Percentiles rank a stretch among this genome's conserved stretches.
Evolutionary conservation across 2,113 vertebrate genomes (phyloP).

Genomic region (Gambusia holbrooki): DNA sequence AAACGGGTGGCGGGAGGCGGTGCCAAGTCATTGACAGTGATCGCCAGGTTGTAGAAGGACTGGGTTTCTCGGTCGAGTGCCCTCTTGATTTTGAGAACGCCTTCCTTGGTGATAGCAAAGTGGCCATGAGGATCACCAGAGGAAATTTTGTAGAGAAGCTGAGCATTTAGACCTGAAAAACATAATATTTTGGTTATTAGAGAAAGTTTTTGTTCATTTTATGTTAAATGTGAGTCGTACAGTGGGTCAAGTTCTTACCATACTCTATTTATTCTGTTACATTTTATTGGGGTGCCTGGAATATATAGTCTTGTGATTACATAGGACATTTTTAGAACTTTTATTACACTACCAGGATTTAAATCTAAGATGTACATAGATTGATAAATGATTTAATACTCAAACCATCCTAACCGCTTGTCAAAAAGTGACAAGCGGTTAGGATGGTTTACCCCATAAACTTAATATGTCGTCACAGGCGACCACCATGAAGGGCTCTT

Average conservation of each 20-base stretch:
- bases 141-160: constrained; percentile 86
- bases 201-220: background rate
- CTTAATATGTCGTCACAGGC: too few species aligned
- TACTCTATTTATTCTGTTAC: too few species aligned
- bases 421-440: too few species aligned
- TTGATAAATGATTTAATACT: too few species aligned
- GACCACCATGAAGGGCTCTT: too few species aligned
- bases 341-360: too few species aligned
- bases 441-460: too few species aligned
- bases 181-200: background rate
- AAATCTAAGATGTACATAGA: too few species aligned
- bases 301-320: too few species aligned
- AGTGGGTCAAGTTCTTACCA: background rate
- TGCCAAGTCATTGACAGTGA: constrained; percentile 90
- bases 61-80: constrained; percentile 91
- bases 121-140: constrained; percentile 89
- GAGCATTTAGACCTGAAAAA: constrained; percentile 86
- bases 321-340: too few species aligned
- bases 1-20: constrained; percentile 78
- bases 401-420: too few species aligned
- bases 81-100: constrained; percentile 83
- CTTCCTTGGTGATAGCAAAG: constrained; percentile 82
- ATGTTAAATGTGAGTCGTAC: background rate
- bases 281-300: too few species aligned
- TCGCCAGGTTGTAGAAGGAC: constrained; percentile 93